phyloP scores from a whole-genome alignment of 2,888 invertebrate species.

The Eucera pruinosa region DNA sequence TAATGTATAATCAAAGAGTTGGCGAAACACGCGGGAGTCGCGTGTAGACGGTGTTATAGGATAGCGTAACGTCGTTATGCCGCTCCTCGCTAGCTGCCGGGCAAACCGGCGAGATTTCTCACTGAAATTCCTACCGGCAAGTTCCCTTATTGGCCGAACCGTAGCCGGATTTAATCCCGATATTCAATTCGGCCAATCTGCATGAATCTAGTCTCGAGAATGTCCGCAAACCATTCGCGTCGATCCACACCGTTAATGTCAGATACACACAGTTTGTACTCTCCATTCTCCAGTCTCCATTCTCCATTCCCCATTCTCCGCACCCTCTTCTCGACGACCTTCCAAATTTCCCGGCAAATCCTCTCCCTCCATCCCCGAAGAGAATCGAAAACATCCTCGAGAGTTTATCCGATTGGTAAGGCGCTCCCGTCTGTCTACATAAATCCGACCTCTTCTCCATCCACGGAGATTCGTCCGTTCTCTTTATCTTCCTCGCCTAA shows the following conservation, averaged over 20 bases:
- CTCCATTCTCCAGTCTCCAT: too few relatives aligned
- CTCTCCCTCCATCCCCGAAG: not conserved
- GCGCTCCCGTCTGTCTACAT: conserved; percentile 36
- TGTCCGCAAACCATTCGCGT: conserved; percentile 26
- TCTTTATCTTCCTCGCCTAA: too few relatives aligned
- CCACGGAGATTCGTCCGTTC: too few relatives aligned
- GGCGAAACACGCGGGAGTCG: not conserved
- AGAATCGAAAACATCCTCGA: conserved; percentile 50
- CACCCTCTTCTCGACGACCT: not conserved
- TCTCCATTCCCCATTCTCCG: too few relatives aligned
- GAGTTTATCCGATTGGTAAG: conserved; percentile 52
- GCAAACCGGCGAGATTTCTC: conserved; percentile 47
- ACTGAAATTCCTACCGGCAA: conserved; percentile 57
- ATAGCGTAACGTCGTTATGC: conserved; percentile 52
- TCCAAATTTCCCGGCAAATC: conserved; percentile 19
- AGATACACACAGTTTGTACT: conserved; percentile 14
- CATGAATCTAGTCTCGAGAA: conserved; percentile 60
- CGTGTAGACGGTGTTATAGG: conserved; percentile 32
- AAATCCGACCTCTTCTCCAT: too few relatives aligned
- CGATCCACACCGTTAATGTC: conserved; percentile 35
- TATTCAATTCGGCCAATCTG: conserved; percentile 70
- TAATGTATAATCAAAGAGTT: conserved; percentile 44
- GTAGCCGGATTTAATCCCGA: conserved; percentile 65
- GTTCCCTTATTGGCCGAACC: conserved; percentile 55
- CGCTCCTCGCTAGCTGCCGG: conserved; percentile 24